phyloP scores from a whole-genome alignment of 2,888 invertebrate genomes.

The Spialia ferax region DNA sequence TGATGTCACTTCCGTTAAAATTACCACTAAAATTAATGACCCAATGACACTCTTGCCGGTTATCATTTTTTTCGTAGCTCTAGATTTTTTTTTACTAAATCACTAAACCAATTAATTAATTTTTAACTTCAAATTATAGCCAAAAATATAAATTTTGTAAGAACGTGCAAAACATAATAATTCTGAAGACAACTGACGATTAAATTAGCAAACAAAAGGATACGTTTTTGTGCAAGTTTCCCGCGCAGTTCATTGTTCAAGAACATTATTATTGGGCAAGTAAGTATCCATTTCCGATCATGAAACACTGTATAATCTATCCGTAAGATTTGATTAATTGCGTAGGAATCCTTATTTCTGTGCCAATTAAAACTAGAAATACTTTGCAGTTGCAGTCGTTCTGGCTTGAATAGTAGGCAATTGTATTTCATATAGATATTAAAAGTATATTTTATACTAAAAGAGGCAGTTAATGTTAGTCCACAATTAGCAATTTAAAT shows the following conservation, averaged over 20 bases:
- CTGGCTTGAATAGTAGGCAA: too few relatives aligned
- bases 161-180: slow-evolving; percentile 45
- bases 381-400: too few relatives aligned
- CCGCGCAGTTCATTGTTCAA: slow-evolving; percentile 68
- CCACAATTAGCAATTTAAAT: too few relatives aligned
- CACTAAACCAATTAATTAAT: background rate
- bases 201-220: slow-evolving; percentile 58
- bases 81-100: background rate
- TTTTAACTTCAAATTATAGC: too few relatives aligned
- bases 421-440: too few relatives aligned
- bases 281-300: slow-evolving; percentile 47
- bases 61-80: slow-evolving; percentile 20
- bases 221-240: slow-evolving; percentile 68
- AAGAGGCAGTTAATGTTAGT: too few relatives aligned
- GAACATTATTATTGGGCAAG: slow-evolving; percentile 57
- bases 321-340: slow-evolving; percentile 11
- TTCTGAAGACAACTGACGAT: slow-evolving; percentile 42
- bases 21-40: slow-evolving; percentile 47
- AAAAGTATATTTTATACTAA: too few relatives aligned
- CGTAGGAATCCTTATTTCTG: background rate
- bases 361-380: background rate
- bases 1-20: slow-evolving; percentile 55
- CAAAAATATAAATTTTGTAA: slow-evolving; percentile 23
- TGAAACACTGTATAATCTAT: slow-evolving; percentile 16
- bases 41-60: slow-evolving; percentile 23